These are phyloP conservation scores for Dasypogon diadema DNA, from an alignment of 2,888 invertebrate genomes.

Conservation along the genomic window DNA sequence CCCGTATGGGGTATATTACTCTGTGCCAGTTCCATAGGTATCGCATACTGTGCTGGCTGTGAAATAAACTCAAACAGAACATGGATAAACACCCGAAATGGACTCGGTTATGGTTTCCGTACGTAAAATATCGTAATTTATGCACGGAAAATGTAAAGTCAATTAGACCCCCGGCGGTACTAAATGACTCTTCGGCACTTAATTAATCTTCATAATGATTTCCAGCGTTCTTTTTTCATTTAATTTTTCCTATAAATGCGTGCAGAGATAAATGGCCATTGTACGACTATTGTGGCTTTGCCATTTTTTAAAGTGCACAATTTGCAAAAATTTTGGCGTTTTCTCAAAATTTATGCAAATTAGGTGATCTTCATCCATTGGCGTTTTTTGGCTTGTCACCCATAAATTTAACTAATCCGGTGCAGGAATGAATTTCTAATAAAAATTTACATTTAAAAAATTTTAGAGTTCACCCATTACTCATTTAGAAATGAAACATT, in stretches of 20 bases:
- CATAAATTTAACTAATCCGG: no score
- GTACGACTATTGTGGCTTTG: background rate
- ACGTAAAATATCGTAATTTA: conserved; percentile 38
- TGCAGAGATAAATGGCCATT: conserved; percentile 1
- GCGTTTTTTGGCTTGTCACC: no score
- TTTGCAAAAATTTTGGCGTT: no score
- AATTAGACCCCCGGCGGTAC: conserved; percentile 34
- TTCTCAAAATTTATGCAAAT: no score
- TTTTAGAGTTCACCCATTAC: no score
- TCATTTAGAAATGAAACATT: no score
- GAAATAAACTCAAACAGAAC: conserved; percentile 9
- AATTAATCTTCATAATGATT: conserved; percentile 32
- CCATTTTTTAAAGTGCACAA: background rate
- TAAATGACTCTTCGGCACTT: conserved; percentile 44
- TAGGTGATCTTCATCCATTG: no score
- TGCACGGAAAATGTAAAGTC: conserved; percentile 37
- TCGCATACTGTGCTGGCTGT: background rate
- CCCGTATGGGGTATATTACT: conserved; percentile 5
- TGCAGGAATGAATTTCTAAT: no score
- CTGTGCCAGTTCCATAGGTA: background rate
- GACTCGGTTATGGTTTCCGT: conserved; percentile 25
- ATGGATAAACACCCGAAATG: conserved; percentile 13
- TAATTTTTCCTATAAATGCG: background rate
- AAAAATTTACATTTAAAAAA: no score
- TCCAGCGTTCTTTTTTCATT: background rate